A percentile compares a stretch with the other conserved stretches of the same genome.
Evolutionary conservation across 2,113 vertebrate species (phyloP).

Genomic region (Uria aalge): DNA sequence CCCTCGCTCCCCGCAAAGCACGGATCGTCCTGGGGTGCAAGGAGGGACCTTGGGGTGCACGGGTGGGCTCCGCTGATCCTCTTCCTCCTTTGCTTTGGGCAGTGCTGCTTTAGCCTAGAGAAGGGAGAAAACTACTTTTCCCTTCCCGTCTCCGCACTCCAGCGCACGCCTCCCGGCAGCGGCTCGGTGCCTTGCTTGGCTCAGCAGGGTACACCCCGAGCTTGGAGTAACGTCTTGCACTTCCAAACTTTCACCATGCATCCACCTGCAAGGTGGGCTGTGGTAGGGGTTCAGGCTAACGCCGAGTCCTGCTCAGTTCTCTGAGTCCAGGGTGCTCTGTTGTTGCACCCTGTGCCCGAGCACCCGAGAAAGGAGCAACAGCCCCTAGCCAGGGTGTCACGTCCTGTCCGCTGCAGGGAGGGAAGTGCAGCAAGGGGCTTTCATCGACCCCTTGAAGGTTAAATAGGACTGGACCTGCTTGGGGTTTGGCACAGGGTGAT

Average conservation of each 20-base stretch:
- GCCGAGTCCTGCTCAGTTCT: not conserved
- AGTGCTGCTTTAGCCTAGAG: accelerated
- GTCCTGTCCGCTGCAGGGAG: not conserved
- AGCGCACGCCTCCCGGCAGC: accelerated
- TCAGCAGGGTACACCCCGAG: accelerated
- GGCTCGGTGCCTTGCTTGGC: accelerated
- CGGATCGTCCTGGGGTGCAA: not conserved
- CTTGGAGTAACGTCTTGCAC: not conserved
- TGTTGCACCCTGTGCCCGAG: not conserved
- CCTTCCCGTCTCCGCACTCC: accelerated
- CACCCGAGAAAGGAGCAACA: not conserved
- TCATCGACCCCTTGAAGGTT: not conserved
- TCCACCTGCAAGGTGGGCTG: not conserved
- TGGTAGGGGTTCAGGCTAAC: not conserved
- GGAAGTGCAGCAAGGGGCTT: not conserved
- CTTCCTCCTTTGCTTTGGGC: not conserved
- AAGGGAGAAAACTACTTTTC: not conserved
- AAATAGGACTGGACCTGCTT: not conserved
- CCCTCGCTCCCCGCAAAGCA: accelerated
- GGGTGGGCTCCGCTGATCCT: accelerated
- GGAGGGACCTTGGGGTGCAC: accelerated
- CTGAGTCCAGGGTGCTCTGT: accelerated
- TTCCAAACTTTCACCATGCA: not conserved
- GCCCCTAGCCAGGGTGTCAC: accelerated
- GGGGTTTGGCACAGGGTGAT: not conserved